Evolutionary conservation across 2,888 invertebrate genomes (phyloP), one percentile per base, ranked within the genome.

Genomic region (Phyto melanocephala): DNA sequence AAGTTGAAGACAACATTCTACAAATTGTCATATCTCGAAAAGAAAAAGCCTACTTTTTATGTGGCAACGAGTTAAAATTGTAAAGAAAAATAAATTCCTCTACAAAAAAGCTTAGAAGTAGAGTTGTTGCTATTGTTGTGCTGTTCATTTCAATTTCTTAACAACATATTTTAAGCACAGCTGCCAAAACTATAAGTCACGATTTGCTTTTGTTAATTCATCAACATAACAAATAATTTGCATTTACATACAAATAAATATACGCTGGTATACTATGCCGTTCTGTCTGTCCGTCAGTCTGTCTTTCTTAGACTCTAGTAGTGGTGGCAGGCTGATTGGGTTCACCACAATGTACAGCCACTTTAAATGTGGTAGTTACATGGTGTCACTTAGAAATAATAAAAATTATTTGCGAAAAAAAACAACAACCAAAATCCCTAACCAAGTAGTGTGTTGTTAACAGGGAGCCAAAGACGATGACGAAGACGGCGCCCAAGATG

Each of bases 191-290:
- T 78, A 84, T 85, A 85, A 85, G 84, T 85, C 84, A 85, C 84
- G 84, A 85, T 85, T 85, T 85, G 84, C 84, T 80, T 85, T 85
- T 85, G 81, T 85, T 85, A 85, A 85, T 85, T 85, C 84, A 85
- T 85, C 84, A 82, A 82, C 81, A 78, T 76, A 85, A 76, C 81
- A 79, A 85, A 85, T 81, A 84, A 84, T 85, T 85, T 85, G 81
- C 84, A 85, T 84, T 83, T 78, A 71, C 78, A 74, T 60, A 68
- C 74, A 33, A 47, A 80, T 60, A 28, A 42, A 42, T 65, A 24
- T 28, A 60, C 47, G 28, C 2, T 47, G 52, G n/a, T 17, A 56
- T n/a, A 17, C 17, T 56, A 56, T 17, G 8, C 22, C 17, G 3
- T 3, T 28, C 28, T 28, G 3, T 28, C 28, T 6, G 28, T 28